Base-by-base conservation (phyloP, 1,140 invertebrate genomes). In the Drosophila saltans region DNA sequence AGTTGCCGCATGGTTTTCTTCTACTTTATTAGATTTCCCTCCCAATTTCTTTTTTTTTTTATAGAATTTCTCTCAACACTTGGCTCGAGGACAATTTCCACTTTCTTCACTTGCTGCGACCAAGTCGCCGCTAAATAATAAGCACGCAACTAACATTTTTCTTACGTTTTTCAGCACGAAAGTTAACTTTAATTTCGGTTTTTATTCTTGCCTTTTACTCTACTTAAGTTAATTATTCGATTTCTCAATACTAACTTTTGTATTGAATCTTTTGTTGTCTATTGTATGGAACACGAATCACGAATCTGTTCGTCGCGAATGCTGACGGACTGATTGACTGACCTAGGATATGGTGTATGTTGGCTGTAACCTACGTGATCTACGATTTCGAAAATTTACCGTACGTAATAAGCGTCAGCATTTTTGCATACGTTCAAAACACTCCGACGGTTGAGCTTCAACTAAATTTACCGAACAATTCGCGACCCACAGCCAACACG, bases 361-460 rank as follows among this genome's bases (percentile, higher is more conserved):
- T 26, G 45, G 33, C 6, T 36, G 33, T 4, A 4, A 36, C 33
- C 41, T 43, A 73, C 72, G 59, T 73, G 62, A 57, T 65, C 30
- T 75, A 75, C 74, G 69, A 63, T 77, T 77, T 61, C 56, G 45
- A 70, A 62, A 60, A 61, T 56, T 70, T 66, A 59, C 73, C 66
- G 73, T 43, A 52, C 83, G 77, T 67, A 48, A 57, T 61, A 65
- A 68, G 84, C 83, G 84, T 69, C 80, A 83, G 56, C 84, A 82
- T 88, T 79, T 79, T 62, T 77, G 70, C 80, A 83, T 64, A 88
- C 80, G 83, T 72, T 69, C 77, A 57, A 80, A 78, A 72, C 83
- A 78, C 73, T 83, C 77, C 83, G 84, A 83, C 83, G 84, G 77
- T 71, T 83, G 76, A 89, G 83, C 84, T 89, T 88, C 76, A 88